A percentile compares a stretch with the other conserved stretches of the same genome.
Conservation (phyloP, 2,888 invertebrate species). For the Lithophane socia region DNA sequence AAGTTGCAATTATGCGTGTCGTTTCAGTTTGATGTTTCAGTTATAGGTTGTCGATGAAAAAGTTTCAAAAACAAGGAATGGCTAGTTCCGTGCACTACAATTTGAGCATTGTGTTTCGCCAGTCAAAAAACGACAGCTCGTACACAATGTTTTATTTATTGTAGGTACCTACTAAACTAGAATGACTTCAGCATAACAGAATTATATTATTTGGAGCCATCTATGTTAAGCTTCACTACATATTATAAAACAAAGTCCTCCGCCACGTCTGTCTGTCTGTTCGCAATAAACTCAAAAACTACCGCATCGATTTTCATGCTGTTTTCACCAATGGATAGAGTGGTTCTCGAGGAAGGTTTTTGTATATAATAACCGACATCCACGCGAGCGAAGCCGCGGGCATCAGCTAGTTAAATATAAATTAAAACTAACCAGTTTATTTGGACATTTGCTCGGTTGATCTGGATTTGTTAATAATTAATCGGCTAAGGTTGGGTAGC, state of each 20-base stretch:
- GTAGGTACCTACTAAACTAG: not conserved
- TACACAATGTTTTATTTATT: not conserved
- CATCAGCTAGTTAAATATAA: too few relatives aligned
- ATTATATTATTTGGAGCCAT: not conserved
- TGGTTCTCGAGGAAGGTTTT: too few relatives aligned
- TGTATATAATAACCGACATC: too few relatives aligned
- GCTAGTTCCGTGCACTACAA: not conserved
- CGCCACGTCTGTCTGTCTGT: too few relatives aligned
- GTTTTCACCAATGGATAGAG: too few relatives aligned
- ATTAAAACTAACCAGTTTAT: not conserved
- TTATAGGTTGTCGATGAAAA: slow-evolving; percentile 12
- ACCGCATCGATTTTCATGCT: too few relatives aligned
- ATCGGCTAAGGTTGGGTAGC: not conserved
- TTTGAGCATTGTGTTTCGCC: not conserved
- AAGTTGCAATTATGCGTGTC: slow-evolving; percentile 58
- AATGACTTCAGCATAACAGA: not conserved
- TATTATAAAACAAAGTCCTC: too few relatives aligned
- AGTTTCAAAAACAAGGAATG: not conserved
- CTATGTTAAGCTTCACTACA: too few relatives aligned
- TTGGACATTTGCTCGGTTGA: not conserved
- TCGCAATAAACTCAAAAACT: too few relatives aligned
- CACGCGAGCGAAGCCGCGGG: too few relatives aligned
- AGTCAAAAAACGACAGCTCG: not conserved
- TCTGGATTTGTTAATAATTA: not conserved
- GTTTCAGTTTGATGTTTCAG: slow-evolving; percentile 19